Base-by-base conservation (phyloP, 2,888 invertebrate genomes). In the Sarcophaga carnaria region DNA sequence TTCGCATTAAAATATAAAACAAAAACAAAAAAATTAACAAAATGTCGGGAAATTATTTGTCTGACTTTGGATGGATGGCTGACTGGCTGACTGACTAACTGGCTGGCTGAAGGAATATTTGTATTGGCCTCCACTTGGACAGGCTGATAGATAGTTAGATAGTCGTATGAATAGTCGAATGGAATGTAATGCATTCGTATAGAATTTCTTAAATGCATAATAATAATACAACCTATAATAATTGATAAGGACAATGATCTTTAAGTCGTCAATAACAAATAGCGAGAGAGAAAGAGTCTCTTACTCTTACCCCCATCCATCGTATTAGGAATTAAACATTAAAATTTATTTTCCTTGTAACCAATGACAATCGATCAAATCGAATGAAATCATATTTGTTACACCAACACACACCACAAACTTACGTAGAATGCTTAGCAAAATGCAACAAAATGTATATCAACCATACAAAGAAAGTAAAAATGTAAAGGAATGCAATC, bases 191-290 rank as follows among this genome's bases (percentile, higher is more conserved):
- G 71, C 47, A 74, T 78, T 79, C 71, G 27, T 25, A 71, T 72
- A 72, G 17, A 81, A 78, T 37, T 76, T 78, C 67, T 81, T 64
- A 25, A 54, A 69, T 67, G 59, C 25, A 63, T 80, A 27, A 45
- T 83, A 27, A 76, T 60, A 79, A 54, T n/a, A n/a, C n/a, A 37
- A 83, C 79, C 70, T 60, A 79, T 64, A 75, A 79, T 64, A 75
- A 71, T 77, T 77, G 77, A 77, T 77, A 83, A 83, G 86, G 83
- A 83, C 86, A 83, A 70, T 80, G 86, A 83, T 86, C 86, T 83
- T 83, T 47, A 74, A 47, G 22, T 62, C 49, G 22, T 62, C 17
- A 8, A 22, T 12, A 45, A 45, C 37, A 47, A 17, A 22, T 64
- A 69, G n/a, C n/a, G 1, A 37, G 37, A 37, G 37, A 37, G 37